Evolutionary conservation across 1,140 invertebrate species (phyloP), one percentile per base, ranked within the genome.

Genomic region (Zaprionus gabonicus): DNA sequence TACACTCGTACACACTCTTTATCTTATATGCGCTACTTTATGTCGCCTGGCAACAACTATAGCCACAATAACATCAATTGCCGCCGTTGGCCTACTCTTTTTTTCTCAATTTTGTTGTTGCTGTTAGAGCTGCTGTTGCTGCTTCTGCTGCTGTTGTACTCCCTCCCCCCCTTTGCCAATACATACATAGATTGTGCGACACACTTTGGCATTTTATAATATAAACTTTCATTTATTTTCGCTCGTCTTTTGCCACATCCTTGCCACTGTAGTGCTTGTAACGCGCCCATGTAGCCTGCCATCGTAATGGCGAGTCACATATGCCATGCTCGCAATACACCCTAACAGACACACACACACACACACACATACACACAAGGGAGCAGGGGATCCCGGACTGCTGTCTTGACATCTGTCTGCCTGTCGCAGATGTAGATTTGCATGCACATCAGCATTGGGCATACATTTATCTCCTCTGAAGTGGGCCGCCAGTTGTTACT

Each of bases 121-220:
- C 10, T 63, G 38, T 57, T 60, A 27, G 27, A 23, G 44, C 55
- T 76, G 53, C 68, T 65, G 34, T 6, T 65, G 28, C 23, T 28
- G 27, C 20, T 20, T 20, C 27, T 28, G 34, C 44, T 76, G 53
- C 60, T 59, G 34, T 10, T 71, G 36, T 28, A 13, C 34, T 10
- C 17, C 20, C 20, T 13, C 7, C 53, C 53, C 57, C 51, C 69
- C 78, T 57, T 78, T 74, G 78, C 74, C 83, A 84, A 90, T 90
- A 46, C 41, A 44, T 9, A 44, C 41, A 44, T 44, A 88, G 85
- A 90, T 88, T 88, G 78, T 81, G 73, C 73, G 82, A 81, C 81
- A 81, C 84, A 90, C 85, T 88, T 84, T 90, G 85, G 71, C 85
- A 90, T 90, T 88, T 88, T 88, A 88, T 88, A 88, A 90, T 85